These are phyloP conservation scores for Thelaira solivaga DNA, from an alignment of 2,888 invertebrate genomes.

Conservation along the genomic window DNA sequence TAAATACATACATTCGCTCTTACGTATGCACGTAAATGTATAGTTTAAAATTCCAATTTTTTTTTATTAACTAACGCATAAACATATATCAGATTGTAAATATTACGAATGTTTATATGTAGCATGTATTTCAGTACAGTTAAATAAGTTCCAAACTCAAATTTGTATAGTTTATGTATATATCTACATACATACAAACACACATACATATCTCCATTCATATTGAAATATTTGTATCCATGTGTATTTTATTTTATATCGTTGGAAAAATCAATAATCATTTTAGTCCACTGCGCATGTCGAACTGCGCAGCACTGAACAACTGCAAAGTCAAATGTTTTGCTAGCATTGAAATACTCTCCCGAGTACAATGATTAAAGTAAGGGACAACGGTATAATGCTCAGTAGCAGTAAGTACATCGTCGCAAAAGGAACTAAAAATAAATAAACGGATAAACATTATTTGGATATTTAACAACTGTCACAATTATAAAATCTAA, in stretches of 20 bases:
- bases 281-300: conserved; percentile 64
- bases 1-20: no score
- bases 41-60: no score
- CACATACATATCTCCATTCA: no score
- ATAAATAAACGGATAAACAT: conserved; percentile 41
- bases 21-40: no score
- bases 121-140: no score
- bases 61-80: no score
- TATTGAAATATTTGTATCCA: no score
- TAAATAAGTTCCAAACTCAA: no score
- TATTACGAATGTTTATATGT: no score
- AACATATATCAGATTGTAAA: no score
- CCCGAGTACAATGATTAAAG: conserved; percentile 23
- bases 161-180: no score
- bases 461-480: conserved; percentile 2
- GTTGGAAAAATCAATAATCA: conserved; percentile 47
- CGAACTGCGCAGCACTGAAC: conserved; percentile 63
- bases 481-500: neutral
- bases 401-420: conserved; percentile 56
- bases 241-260: neutral
- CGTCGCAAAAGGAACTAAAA: conserved; percentile 59
- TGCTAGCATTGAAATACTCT: conserved; percentile 25
- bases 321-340: conserved; percentile 55
- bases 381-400: conserved; percentile 45
- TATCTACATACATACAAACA: no score